Evolutionary conservation across 1,140 invertebrate species (phyloP).

Genomic region (Lasioglossum albipes): DNA sequence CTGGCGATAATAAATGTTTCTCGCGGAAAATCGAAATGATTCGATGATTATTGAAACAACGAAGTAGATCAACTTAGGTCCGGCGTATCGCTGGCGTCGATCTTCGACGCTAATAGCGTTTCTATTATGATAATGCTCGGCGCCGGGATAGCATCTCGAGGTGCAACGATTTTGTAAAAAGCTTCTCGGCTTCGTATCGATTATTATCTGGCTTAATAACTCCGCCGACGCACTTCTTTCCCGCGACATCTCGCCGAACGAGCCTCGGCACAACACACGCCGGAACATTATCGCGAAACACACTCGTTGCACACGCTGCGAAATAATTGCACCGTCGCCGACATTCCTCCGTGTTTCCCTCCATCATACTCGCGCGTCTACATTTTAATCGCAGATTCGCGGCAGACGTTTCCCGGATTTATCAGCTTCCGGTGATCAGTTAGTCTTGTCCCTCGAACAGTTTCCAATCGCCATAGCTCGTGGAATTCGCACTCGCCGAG

Average conservation of each 20-base stretch:
- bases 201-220: neutral
- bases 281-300: no score
- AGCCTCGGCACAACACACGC: neutral
- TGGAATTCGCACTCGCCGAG: neutral
- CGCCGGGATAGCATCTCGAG: neutral
- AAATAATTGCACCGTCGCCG: neutral
- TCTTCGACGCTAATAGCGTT: conserved; percentile 11
- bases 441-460: neutral
- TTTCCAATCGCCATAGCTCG: neutral
- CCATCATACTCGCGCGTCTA: neutral
- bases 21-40: neutral
- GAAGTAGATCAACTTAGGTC: neutral
- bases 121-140: neutral
- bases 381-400: neutral
- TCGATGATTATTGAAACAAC: conserved; percentile 10
- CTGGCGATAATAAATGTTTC: neutral
- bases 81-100: neutral
- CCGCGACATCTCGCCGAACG: neutral
- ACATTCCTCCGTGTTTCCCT: neutral
- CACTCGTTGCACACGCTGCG: no score
- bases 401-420: neutral
- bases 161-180: neutral
- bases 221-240: neutral
- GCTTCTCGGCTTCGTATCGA: neutral
- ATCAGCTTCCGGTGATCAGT: neutral